Conservation (phyloP, 92 coral and sea anemone genomes). For the Bergia puertoricense region DNA sequence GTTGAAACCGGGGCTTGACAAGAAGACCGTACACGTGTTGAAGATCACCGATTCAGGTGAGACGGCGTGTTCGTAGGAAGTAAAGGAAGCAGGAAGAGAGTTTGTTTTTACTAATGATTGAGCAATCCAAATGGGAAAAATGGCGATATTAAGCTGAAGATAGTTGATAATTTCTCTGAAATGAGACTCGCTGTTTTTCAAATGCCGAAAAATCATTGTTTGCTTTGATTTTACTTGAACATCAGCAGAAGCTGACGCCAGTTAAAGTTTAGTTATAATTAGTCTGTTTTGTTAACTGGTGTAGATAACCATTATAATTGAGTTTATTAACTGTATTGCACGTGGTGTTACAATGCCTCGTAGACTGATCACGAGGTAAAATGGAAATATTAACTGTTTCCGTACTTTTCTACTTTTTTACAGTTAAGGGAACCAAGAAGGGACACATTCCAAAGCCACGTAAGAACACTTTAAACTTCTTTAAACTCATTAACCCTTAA, state of each 20-base stretch:
- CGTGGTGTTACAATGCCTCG: background rate
- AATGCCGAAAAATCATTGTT: no score
- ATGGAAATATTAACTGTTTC: background rate
- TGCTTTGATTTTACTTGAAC: background rate
- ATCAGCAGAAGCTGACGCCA: background rate
- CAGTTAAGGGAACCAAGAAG: constrained; percentile 68
- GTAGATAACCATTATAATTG: no score
- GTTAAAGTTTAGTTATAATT: no score
- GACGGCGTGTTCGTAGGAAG: background rate
- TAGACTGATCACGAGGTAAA: background rate
- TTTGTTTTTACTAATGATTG: no score
- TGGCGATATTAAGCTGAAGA: no score
- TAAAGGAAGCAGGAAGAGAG: background rate
- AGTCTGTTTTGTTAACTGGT: no score
- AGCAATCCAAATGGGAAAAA: no score
- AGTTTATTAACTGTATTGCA: background rate
- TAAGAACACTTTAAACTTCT: background rate
- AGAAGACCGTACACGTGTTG: constrained; percentile 30
- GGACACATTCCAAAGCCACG: constrained; percentile 57
- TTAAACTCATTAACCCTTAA: background rate
- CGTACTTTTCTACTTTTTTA: background rate
- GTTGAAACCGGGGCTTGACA: constrained; percentile 32
- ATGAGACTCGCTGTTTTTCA: no score
- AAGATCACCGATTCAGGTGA: constrained; percentile 29
- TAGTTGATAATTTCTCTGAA: no score